Conservation (phyloP, 2,797 vertebrate genomes). For the Acrossocheilus fasciatus region DNA sequence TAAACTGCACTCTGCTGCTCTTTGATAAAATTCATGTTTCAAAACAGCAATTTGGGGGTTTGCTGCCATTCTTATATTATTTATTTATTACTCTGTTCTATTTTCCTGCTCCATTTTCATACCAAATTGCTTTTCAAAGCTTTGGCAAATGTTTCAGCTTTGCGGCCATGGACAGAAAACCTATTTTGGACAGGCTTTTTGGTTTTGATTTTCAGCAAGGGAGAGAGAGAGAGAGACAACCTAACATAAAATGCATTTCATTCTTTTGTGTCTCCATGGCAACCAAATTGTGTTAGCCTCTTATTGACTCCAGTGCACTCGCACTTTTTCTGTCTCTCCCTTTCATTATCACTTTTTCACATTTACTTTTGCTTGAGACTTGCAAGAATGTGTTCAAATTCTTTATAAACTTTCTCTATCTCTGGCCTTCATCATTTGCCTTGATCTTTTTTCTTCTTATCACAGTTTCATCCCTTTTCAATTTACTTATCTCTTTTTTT, state of each 20-base stretch:
- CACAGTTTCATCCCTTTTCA: slow-evolving; percentile 21
- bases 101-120: slow-evolving; percentile 56
- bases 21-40: slow-evolving; percentile 5
- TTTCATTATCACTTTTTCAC: slow-evolving; percentile 41
- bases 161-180: slow-evolving; percentile 58
- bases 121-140: slow-evolving; percentile 47
- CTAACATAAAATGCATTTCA: slow-evolving; percentile 66
- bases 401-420: slow-evolving; percentile 10
- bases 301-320: slow-evolving; percentile 59
- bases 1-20: slow-evolving; percentile 3
- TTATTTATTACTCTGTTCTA: slow-evolving; percentile 47
- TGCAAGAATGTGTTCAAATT: neutral
- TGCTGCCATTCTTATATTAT: slow-evolving; percentile 53
- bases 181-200: slow-evolving; percentile 54
- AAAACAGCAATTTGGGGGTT: slow-evolving; percentile 1
- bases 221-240: slow-evolving; percentile 16
- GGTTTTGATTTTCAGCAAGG: slow-evolving; percentile 53
- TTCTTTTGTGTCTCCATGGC: slow-evolving; percentile 57
- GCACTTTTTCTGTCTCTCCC: slow-evolving; percentile 32
- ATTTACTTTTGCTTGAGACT: slow-evolving; percentile 8
- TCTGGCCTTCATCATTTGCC: slow-evolving; percentile 22
- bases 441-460: neutral
- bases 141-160: slow-evolving; percentile 46
- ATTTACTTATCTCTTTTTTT: neutral
- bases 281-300: slow-evolving; percentile 56